phyloP scores from a whole-genome alignment of 2,888 invertebrate species.

The Caenorhabditis sp. region DNA sequence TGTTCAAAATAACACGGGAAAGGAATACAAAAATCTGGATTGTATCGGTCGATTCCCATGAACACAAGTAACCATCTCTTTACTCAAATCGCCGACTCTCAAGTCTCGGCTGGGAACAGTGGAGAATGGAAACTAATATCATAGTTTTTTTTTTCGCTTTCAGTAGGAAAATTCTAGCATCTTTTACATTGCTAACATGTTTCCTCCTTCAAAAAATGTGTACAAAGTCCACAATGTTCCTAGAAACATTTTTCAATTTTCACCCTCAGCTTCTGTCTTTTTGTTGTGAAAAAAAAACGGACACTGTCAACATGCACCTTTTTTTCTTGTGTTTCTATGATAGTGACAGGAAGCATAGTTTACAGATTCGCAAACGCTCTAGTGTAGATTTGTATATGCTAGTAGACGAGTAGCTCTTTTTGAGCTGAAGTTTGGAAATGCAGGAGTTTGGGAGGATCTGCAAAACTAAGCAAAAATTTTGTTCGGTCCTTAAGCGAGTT shows the following conservation, averaged over 20 bases:
- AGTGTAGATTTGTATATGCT: background rate
- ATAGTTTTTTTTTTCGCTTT: background rate
- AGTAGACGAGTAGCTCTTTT: background rate
- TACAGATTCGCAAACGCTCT: too few species aligned
- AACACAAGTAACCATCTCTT: too few species aligned
- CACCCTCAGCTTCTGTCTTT: background rate
- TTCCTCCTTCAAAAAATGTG: background rate
- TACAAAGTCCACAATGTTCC: slow-evolving; percentile 1
- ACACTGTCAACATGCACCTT: background rate
- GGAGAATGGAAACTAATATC: background rate
- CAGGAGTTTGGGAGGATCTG: background rate
- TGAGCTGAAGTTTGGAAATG: background rate
- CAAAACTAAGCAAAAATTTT: background rate
- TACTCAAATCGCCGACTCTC: too few species aligned
- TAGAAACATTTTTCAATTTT: slow-evolving; percentile 6
- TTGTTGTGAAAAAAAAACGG: background rate
- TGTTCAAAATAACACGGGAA: background rate
- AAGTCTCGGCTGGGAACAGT: background rate
- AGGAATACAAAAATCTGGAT: background rate
- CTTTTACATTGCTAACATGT: too few species aligned
- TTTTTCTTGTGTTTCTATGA: too few species aligned
- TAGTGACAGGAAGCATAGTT: too few species aligned
- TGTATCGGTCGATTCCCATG: background rate
- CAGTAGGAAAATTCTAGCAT: too few species aligned
- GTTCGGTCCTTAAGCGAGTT: too few species aligned